These are phyloP conservation scores for Morinoia aosen DNA, from an alignment of 2,888 invertebrate genomes.

Conservation along the genomic window DNA sequence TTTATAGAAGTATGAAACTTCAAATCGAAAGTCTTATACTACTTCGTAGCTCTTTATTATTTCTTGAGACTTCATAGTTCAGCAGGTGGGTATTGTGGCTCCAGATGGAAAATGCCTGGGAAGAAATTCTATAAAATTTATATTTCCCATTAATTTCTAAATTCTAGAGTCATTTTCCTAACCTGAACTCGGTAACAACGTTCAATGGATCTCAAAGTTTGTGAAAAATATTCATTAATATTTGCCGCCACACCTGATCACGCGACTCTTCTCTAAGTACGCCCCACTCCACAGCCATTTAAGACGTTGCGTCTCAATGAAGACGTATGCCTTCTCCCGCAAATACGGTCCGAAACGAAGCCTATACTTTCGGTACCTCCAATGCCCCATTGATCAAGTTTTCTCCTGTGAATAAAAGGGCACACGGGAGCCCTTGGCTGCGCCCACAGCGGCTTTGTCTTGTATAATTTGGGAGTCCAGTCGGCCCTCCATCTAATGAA, in stretches of 20 bases:
- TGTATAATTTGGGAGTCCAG: not conserved
- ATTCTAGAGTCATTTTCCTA: too few species aligned
- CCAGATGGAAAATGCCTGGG: not conserved
- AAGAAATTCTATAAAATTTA: not conserved
- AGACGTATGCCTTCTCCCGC: not conserved
- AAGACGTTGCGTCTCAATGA: not conserved
- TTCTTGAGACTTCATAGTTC: not conserved
- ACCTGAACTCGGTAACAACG: too few species aligned
- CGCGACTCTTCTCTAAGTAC: not conserved
- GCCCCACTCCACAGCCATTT: not conserved
- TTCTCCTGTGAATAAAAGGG: constrained; percentile 7
- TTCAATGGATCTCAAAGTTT: not conserved
- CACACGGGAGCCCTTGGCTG: not conserved
- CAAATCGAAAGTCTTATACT: not conserved
- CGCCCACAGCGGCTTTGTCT: not conserved
- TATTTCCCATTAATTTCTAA: not conserved
- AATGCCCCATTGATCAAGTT: not conserved
- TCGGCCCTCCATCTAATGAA: not conserved
- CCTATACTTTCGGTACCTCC: constrained; percentile 17
- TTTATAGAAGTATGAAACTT: too few species aligned
- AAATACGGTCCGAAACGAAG: not conserved
- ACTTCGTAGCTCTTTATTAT: not conserved
- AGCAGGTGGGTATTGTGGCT: not conserved
- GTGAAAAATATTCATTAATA: not conserved
- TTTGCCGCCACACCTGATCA: not conserved